Percentiles rank a stretch among this genome's conserved stretches.
phyloP scores from a whole-genome alignment of 2,797 vertebrate genomes.

The Galago senegalensis region DNA sequence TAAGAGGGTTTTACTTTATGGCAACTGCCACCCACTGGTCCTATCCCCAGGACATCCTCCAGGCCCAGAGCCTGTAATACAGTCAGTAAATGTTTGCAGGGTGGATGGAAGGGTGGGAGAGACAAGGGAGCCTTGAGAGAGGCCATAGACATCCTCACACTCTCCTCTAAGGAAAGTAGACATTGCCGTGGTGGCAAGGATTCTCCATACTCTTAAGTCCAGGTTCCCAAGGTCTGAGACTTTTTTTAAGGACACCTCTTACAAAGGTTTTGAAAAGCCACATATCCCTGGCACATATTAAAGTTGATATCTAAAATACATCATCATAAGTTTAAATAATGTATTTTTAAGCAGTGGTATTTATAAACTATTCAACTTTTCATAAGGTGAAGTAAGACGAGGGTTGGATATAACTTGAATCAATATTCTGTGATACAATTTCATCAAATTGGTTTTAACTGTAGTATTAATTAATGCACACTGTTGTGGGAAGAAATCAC shows the following conservation, averaged over 20 bases:
- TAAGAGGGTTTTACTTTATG: not conserved
- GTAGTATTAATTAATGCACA: not conserved
- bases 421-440: not conserved
- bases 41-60: not conserved
- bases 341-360: not conserved
- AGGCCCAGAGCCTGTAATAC: not conserved
- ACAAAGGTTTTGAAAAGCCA: not conserved
- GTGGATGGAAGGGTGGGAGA: too few species aligned
- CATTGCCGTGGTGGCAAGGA: not conserved
- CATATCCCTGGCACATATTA: too few species aligned
- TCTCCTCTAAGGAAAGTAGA: not conserved
- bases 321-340: not conserved
- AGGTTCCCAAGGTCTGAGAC: not conserved
- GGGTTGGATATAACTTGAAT: not conserved
- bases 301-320: not conserved
- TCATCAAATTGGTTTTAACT: not conserved
- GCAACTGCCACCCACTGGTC: too few species aligned
- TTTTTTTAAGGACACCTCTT: not conserved
- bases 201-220: not conserved
- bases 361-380: not conserved
- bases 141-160: not conserved
- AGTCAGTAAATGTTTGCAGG: not conserved
- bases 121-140: too few species aligned
- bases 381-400: not conserved
- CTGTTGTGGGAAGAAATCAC: not conserved